Conservation (phyloP, 2,888 invertebrate species). For the Sinopyrophorus schimmeli region DNA sequence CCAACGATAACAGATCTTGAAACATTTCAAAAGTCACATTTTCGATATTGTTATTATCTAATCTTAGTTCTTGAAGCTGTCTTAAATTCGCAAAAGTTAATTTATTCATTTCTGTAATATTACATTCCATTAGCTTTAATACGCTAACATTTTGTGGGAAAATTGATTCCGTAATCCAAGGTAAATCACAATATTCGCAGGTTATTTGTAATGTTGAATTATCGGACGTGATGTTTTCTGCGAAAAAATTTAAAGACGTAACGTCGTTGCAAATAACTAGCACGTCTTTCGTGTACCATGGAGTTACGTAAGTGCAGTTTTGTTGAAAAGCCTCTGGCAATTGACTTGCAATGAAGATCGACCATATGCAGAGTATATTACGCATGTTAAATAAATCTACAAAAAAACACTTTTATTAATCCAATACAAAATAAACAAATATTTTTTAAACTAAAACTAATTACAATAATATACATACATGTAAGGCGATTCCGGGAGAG, state of each 20-base stretch:
- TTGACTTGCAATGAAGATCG: not conserved
- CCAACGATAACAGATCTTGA: conserved; percentile 5
- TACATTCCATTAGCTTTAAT: conserved; percentile 13
- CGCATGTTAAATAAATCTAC: too few species aligned
- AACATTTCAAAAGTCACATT: conserved; percentile 10
- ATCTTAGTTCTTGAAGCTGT: conserved; percentile 9
- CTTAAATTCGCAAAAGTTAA: conserved; percentile 2
- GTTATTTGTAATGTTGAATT: conserved; percentile 4
- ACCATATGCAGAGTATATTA: too few species aligned
- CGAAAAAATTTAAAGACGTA: conserved; percentile 5
- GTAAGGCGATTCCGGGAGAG: too few species aligned
- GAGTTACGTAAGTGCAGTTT: conserved; percentile 16
- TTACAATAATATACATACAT: too few species aligned
- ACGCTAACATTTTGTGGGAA: conserved; percentile 16
- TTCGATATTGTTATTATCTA: conserved; percentile 12
- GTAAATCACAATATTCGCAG: conserved; percentile 14
- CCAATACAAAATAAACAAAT: too few species aligned
- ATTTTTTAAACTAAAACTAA: too few species aligned
- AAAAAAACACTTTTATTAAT: too few species aligned
- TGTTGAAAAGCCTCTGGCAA: conserved; percentile 10
- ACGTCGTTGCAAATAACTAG: conserved; percentile 11
- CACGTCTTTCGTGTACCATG: conserved; percentile 14
- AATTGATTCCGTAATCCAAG: not conserved
- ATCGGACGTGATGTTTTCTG: conserved; percentile 9
- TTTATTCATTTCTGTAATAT: conserved; percentile 11